Conservation (phyloP, 2,888 invertebrate species). For the Micropterix aruncella region DNA sequence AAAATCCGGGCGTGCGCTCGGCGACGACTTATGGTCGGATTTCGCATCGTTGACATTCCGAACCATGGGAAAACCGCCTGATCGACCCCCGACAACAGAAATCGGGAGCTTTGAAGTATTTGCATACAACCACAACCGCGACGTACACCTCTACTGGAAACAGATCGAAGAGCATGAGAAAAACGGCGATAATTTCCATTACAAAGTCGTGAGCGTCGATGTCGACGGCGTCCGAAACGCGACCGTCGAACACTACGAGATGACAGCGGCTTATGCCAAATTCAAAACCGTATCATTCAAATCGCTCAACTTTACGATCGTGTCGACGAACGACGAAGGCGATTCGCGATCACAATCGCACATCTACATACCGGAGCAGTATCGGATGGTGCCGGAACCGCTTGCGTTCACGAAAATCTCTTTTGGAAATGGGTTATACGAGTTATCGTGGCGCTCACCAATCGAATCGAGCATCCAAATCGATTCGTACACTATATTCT, state of each 20-base stretch:
- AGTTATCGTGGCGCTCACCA: constrained; percentile 60
- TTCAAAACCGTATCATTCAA: constrained; percentile 34
- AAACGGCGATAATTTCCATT: constrained; percentile 63
- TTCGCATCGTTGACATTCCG: constrained; percentile 43
- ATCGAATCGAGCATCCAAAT: constrained; percentile 19
- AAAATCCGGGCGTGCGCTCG: constrained; percentile 36
- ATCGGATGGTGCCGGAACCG: constrained; percentile 32
- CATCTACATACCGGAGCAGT: constrained; percentile 44
- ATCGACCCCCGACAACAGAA: constrained; percentile 51
- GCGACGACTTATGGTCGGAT: constrained; percentile 56
- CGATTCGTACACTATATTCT: constrained; percentile 67
- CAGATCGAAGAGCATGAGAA: constrained; percentile 50
- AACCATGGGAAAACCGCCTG: constrained; percentile 47
- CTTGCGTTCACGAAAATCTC: constrained; percentile 56
- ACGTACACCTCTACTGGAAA: constrained; percentile 68
- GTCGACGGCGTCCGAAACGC: constrained; percentile 23
- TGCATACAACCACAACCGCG: constrained; percentile 35
- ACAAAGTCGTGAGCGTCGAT: constrained; percentile 38
- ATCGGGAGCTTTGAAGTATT: constrained; percentile 60
- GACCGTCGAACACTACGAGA: constrained; percentile 32
- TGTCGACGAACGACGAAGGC: constrained; percentile 47
- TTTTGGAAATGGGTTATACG: constrained; percentile 55
- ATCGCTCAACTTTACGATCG: constrained; percentile 37
- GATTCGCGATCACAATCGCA: constrained; percentile 38
- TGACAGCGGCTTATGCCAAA: constrained; percentile 44